These are phyloP conservation scores for Syngnathus typhle DNA, from an alignment of 2,113 vertebrate species.

Conservation along the genomic window DNA sequence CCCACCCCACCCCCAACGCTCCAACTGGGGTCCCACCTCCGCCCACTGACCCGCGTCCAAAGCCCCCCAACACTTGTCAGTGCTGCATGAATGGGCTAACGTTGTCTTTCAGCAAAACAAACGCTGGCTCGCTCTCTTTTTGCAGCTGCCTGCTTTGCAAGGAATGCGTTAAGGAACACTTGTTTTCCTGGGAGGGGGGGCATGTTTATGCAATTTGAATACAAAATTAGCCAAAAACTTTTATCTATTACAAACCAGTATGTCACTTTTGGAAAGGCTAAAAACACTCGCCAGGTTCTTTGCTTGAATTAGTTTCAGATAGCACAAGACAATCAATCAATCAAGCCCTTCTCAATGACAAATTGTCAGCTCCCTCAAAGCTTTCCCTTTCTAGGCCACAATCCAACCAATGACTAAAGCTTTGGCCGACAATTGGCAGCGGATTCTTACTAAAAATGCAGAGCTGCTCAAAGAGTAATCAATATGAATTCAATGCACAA, in stretches of 20 bases:
- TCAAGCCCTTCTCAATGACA: constrained; percentile 51
- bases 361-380: constrained; percentile 31
- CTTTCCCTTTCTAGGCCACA: constrained; percentile 30
- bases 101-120: constrained; percentile 57
- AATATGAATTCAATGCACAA: background rate
- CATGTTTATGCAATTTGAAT: constrained; percentile 24
- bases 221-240: constrained; percentile 20
- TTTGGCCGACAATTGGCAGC: background rate
- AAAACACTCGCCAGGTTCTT: constrained; percentile 46
- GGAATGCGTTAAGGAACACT: constrained; percentile 27
- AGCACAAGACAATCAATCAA: constrained; percentile 44
- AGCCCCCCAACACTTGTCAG: constrained; percentile 56
- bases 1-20: constrained; percentile 46
- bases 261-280: constrained; percentile 9
- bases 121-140: constrained; percentile 39
- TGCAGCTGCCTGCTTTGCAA: constrained; percentile 50
- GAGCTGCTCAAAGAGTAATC: constrained; percentile 1
- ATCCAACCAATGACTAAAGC: constrained; percentile 23
- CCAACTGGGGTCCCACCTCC: constrained; percentile 49
- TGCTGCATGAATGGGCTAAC: constrained; percentile 67
- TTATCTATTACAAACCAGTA: background rate
- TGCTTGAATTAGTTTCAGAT: constrained; percentile 60
- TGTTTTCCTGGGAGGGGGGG: constrained; percentile 15
- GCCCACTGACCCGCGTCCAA: constrained; percentile 44
- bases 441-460: constrained; percentile 4